These are phyloP conservation scores for Sebastiscus tertius DNA, from an alignment of 2,797 vertebrate species.

Conservation along the genomic window DNA sequence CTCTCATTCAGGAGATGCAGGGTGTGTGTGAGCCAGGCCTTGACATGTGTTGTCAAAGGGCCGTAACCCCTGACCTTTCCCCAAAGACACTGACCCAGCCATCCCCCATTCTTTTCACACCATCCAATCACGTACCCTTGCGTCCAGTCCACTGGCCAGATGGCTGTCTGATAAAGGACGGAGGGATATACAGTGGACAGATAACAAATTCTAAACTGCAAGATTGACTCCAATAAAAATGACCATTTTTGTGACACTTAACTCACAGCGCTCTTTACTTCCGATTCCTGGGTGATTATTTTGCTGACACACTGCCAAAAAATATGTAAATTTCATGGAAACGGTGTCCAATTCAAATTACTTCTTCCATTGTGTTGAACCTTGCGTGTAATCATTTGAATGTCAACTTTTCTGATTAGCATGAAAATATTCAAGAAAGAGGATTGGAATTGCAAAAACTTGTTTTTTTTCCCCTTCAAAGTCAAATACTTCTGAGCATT, in stretches of 20 bases:
- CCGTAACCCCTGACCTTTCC: constrained; percentile 78
- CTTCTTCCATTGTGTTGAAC: constrained; percentile 43
- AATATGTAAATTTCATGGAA: constrained; percentile 18
- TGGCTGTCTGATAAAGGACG: constrained; percentile 80
- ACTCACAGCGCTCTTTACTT: background rate
- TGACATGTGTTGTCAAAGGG: constrained; percentile 82
- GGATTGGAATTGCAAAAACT: constrained; percentile 57
- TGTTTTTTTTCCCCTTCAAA: constrained; percentile 33
- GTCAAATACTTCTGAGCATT: constrained; percentile 69
- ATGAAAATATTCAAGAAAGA: constrained; percentile 60
- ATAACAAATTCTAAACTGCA: constrained; percentile 37
- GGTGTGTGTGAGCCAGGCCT: constrained; percentile 72
- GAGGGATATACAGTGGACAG: constrained; percentile 58
- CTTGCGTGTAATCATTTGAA: constrained; percentile 55
- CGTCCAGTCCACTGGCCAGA: constrained; percentile 78
- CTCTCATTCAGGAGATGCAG: constrained; percentile 75
- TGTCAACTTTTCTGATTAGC: constrained; percentile 63
- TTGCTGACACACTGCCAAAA: background rate
- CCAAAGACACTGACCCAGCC: constrained; percentile 79
- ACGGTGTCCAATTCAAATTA: constrained; percentile 1
- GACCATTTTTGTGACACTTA: background rate
- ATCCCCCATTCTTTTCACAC: constrained; percentile 74
- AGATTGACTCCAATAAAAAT: constrained; percentile 32
- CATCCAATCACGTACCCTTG: constrained; percentile 71
- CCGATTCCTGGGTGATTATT: background rate